These are phyloP conservation scores for Hydrophis major DNA, from an alignment of 2,797 vertebrate species.

Conservation along the genomic window DNA sequence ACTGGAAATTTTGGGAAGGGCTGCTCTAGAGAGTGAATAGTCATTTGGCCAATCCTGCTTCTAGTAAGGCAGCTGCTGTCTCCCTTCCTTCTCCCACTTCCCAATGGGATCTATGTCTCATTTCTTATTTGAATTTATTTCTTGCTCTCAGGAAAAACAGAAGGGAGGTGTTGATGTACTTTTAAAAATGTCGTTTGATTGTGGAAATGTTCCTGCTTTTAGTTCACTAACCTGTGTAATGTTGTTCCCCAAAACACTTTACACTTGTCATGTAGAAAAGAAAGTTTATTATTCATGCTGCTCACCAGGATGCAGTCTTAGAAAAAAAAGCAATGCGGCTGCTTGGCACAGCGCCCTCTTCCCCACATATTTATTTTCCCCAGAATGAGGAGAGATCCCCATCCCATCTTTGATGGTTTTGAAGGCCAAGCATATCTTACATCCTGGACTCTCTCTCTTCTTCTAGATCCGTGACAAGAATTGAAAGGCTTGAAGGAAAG, in stretches of 20 bases:
- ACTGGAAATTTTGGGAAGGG: neutral
- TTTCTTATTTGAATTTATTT: neutral
- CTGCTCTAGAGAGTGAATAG: neutral
- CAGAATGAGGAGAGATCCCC: neutral
- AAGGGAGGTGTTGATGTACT: neutral
- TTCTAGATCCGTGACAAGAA: constrained; percentile 3
- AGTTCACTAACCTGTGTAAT: neutral
- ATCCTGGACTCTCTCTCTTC: neutral
- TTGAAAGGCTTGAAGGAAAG: neutral
- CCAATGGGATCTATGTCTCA: neutral
- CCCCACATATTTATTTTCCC: constrained; percentile 4
- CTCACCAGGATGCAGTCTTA: constrained; percentile 65
- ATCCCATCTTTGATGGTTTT: neutral
- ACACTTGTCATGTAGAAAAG: constrained; percentile 70
- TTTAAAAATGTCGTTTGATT: neutral
- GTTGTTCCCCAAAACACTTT: neutral
- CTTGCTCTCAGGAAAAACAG: neutral
- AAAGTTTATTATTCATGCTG: constrained; percentile 71
- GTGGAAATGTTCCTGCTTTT: neutral
- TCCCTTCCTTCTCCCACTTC: neutral
- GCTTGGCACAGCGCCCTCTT: neutral
- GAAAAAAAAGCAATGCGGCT: constrained; percentile 29
- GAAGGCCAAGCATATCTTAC: neutral
- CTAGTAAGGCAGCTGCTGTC: neutral
- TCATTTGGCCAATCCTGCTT: neutral